Percentiles rank a stretch among this genome's conserved stretches.
Conservation (phyloP, 2,888 invertebrate species). For the Trypoxylon attenuatum region DNA sequence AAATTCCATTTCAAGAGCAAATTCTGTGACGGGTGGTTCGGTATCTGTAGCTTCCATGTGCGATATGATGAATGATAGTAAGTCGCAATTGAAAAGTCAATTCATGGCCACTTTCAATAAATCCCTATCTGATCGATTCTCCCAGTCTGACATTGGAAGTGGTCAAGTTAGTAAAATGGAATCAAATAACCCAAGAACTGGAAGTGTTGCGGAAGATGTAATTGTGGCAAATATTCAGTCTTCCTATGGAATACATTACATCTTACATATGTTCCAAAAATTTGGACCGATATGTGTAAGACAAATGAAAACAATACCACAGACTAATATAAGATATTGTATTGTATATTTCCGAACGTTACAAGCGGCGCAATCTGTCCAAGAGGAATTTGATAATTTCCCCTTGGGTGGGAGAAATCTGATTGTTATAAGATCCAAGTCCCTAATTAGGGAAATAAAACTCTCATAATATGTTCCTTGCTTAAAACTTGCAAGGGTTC, state of each 20-base stretch:
- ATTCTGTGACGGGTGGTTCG: too few relatives aligned
- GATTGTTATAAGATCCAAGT: slow-evolving; percentile 52
- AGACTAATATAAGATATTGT: slow-evolving; percentile 56
- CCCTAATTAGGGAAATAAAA: slow-evolving; percentile 22
- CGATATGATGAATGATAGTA: too few relatives aligned
- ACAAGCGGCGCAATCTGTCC: slow-evolving; percentile 45
- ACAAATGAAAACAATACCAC: slow-evolving; percentile 33
- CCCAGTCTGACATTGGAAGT: too few relatives aligned
- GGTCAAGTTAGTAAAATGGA: too few relatives aligned
- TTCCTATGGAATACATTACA: slow-evolving; percentile 49
- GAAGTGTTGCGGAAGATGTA: slow-evolving; percentile 56
- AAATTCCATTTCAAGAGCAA: too few relatives aligned
- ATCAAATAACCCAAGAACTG: too few relatives aligned
- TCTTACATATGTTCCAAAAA: slow-evolving; percentile 62
- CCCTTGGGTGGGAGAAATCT: slow-evolving; percentile 48
- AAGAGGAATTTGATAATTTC: slow-evolving; percentile 54
- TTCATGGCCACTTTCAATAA: too few relatives aligned
- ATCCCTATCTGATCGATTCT: too few relatives aligned
- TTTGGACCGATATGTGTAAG: slow-evolving; percentile 59
- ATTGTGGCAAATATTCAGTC: slow-evolving; percentile 64
- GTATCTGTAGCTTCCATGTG: too few relatives aligned
- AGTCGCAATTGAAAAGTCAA: too few relatives aligned
- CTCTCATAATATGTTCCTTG: not conserved
- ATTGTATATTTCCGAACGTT: slow-evolving; percentile 58
- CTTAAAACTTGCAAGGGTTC: not conserved